Percentiles rank a stretch among this genome's conserved stretches.
Evolutionary conservation across 1,140 invertebrate genomes (phyloP).

Genomic region (Meteorus sp.): DNA sequence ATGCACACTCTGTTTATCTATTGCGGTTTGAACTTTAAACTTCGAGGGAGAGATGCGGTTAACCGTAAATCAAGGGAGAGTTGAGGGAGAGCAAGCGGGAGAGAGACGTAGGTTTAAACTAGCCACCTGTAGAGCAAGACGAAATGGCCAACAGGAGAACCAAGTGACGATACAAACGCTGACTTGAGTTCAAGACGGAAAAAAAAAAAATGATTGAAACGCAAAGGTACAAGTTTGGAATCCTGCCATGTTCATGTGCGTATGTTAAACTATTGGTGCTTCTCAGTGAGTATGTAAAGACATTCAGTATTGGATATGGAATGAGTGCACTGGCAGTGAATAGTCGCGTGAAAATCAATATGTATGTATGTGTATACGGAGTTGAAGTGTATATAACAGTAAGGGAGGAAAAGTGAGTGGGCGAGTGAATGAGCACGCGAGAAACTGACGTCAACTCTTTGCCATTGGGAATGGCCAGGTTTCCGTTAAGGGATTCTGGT

Average conservation of each 20-base stretch:
- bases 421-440: neutral
- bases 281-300: neutral
- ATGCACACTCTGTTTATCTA: too few species aligned
- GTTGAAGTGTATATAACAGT: neutral
- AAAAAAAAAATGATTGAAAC: too few species aligned
- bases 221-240: too few species aligned
- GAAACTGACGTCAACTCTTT: constrained; percentile 27
- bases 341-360: too few species aligned
- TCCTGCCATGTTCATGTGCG: too few species aligned
- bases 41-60: constrained; percentile 30
- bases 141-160: neutral
- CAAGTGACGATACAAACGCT: constrained; percentile 11
- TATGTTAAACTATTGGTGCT: too few species aligned
- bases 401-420: constrained; percentile 4
- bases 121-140: constrained; percentile 41
- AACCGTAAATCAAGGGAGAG: constrained; percentile 45
- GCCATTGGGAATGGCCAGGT: constrained; percentile 35
- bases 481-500: constrained; percentile 43
- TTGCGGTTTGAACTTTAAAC: neutral
- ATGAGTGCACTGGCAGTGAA: neutral
- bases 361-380: neutral
- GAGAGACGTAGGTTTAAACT: constrained; percentile 42
- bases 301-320: too few species aligned
- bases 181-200: too few species aligned
- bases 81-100: too few species aligned